These are phyloP conservation scores for Drosophila ironensis DNA, from an alignment of 1,140 invertebrate genomes.

Conservation along the genomic window DNA sequence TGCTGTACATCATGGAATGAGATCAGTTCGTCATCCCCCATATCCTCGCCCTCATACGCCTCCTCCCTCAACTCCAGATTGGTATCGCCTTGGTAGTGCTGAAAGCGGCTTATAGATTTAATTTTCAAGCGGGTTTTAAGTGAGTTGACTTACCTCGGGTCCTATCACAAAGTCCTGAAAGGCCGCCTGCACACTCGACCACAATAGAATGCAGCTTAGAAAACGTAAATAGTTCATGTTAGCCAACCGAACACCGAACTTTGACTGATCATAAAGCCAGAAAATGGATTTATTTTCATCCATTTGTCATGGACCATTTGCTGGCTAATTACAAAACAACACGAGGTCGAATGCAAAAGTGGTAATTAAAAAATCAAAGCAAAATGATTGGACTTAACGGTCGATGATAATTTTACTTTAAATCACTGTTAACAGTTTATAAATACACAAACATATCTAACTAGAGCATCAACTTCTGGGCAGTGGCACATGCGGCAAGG, in stretches of 20 bases:
- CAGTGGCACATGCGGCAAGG: slow-evolving; percentile 71
- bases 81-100: not conserved
- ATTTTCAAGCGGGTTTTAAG: not conserved
- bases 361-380: not conserved
- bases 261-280: slow-evolving; percentile 21
- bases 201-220: slow-evolving; percentile 26
- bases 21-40: not conserved
- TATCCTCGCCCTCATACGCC: not conserved
- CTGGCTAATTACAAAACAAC: slow-evolving; percentile 1
- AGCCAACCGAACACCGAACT: slow-evolving; percentile 30
- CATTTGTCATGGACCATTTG: slow-evolving; percentile 49
- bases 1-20: slow-evolving; percentile 23
- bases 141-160: slow-evolving; percentile 18
- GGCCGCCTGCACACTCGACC: slow-evolving; percentile 6
- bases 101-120: not conserved
- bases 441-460: not conserved
- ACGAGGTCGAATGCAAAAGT: not conserved
- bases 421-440: slow-evolving; percentile 13
- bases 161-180: slow-evolving; percentile 65
- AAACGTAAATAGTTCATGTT: slow-evolving; percentile 32
- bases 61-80: not conserved
- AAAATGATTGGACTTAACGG: slow-evolving; percentile 11
- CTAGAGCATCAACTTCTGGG: slow-evolving; percentile 49
- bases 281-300: not conserved
- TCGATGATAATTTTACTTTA: slow-evolving; percentile 13